Conservation (phyloP, 1,140 invertebrate species). For the Solenopsis invicta region DNA sequence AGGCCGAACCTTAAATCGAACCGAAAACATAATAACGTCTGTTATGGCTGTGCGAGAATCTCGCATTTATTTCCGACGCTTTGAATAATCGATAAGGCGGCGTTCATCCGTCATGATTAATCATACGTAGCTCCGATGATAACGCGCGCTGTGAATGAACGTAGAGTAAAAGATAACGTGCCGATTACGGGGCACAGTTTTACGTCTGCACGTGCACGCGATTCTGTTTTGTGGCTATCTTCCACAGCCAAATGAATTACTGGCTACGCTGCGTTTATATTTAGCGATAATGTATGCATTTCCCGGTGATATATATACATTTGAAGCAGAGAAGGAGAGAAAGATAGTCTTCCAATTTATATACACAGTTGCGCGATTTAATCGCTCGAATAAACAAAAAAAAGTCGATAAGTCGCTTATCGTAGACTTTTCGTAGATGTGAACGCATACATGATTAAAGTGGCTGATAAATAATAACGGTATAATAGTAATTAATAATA, state of each 20-base stretch:
- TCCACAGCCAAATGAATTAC: background rate
- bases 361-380: background rate
- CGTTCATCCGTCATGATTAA: conserved; percentile 27
- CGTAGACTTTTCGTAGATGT: background rate
- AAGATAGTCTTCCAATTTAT: background rate
- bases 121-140: conserved; percentile 1
- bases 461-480: background rate
- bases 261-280: background rate
- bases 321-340: background rate
- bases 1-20: background rate
- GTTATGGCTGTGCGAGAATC: background rate
- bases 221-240: background rate
- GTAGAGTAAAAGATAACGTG: conserved; percentile 34
- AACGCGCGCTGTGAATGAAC: conserved; percentile 34
- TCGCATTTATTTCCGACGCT: background rate
- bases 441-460: background rate
- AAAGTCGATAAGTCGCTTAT: background rate
- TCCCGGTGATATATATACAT: background rate
- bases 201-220: background rate
- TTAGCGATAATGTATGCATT: background rate
- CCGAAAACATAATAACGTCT: background rate
- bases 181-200: background rate
- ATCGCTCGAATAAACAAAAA: too few relatives aligned
- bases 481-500: background rate
- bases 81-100: conserved; percentile 18